A percentile compares a stretch with the other conserved stretches of the same genome.
These are phyloP conservation scores for Malthinus seriepunctatus DNA, from an alignment of 2,888 invertebrate genomes.

Conservation along the genomic window DNA sequence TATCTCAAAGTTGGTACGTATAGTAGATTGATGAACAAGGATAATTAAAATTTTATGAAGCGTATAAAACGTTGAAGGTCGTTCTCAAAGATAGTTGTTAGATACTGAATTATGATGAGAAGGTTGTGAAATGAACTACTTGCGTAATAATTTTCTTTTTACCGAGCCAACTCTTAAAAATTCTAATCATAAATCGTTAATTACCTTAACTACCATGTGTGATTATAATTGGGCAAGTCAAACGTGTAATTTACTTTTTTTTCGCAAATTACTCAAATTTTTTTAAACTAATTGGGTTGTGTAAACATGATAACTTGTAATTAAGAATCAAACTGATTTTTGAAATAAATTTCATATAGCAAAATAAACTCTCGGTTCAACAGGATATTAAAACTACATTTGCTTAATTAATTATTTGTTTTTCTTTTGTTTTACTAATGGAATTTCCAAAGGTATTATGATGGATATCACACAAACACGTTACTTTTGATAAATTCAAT, in stretches of 20 bases:
- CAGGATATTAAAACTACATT: too few relatives aligned
- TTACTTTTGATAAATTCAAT: too few relatives aligned
- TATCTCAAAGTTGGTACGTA: background rate
- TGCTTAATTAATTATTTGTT: too few relatives aligned
- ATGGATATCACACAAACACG: too few relatives aligned
- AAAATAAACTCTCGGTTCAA: too few relatives aligned
- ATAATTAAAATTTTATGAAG: slow-evolving; percentile 29
- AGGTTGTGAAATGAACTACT: slow-evolving; percentile 23
- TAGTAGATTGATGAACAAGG: slow-evolving; percentile 14
- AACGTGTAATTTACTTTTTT: background rate
- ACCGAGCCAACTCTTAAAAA: slow-evolving; percentile 1
- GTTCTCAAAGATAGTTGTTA: slow-evolving; percentile 19
- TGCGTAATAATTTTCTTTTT: slow-evolving; percentile 15
- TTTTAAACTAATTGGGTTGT: background rate
- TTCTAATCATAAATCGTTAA: background rate
- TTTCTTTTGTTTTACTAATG: too few relatives aligned
- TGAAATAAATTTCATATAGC: too few relatives aligned
- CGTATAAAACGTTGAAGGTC: slow-evolving; percentile 29
- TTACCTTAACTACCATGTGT: slow-evolving; percentile 3
- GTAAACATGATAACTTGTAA: background rate
- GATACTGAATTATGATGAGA: slow-evolving; percentile 18
- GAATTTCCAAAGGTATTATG: too few relatives aligned
- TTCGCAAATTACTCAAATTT: background rate
- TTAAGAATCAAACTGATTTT: background rate
- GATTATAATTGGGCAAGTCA: slow-evolving; percentile 1